Evolutionary conservation across 2,113 vertebrate species (phyloP), one percentile per base, ranked within the genome.

Genomic region (Heliornis fulica): DNA sequence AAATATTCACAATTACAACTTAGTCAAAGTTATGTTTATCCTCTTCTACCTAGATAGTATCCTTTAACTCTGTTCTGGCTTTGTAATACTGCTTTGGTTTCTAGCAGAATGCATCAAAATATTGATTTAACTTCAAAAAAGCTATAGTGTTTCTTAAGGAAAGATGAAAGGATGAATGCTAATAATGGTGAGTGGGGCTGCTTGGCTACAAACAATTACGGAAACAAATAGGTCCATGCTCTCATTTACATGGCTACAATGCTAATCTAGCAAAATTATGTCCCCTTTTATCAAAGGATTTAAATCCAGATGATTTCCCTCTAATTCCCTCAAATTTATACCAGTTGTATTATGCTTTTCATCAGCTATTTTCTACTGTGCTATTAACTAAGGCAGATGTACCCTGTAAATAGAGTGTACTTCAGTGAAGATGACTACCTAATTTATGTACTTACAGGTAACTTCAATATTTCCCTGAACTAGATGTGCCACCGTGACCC

Each of bases 391-490:
- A 66, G 25, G 34, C 66, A 86, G 76, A 90, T 15, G 36, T 34
- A 66, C 46, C 32, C 75, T 86, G 51, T 70, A 93, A 91, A 76
- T 18, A 53, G 31, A 63, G 8, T 23, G 38, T 36, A 51, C 43
- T 84, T 86, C n/a, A 78, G 17, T 74, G 26, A 87, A 66, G 18
- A 77, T 32, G 31, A 70, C 41, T 83, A 63, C 32, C 9, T 92
- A 74, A 83, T 88, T 91, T 75, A 59, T 70, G 23, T 56, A 20
- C 57, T 80, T 83, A 28, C 3, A 87, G 46, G 71, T 36, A 95
- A 83, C 54, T 88, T 81, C 80, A 96, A 29, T 88, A 77, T 95
- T 94, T 88, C 43, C 76, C 90, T 12, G 21, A 92, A 90, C 32
- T 83, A 90, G 72, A 60, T 0, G 7, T 86, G 64, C 72, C 83